Evolutionary conservation across 2,113 vertebrate species (phyloP).

Genomic region (Ranitomeya imitator): DNA sequence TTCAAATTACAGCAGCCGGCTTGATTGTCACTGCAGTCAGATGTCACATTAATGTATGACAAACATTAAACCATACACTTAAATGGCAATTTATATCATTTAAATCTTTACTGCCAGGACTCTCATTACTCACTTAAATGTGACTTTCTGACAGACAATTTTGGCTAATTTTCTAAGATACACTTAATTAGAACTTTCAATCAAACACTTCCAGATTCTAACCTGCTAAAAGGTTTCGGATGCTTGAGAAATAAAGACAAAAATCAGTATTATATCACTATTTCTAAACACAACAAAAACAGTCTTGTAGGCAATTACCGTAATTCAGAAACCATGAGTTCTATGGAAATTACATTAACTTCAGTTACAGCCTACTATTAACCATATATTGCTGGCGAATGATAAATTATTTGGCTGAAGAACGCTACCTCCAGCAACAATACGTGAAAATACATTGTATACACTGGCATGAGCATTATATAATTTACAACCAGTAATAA

Average conservation of each 20-base stretch:
- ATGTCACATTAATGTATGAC: constrained; percentile 99
- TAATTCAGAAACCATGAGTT: background rate
- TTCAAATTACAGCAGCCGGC: constrained; percentile 98
- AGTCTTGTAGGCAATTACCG: background rate
- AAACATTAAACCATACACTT: constrained; percentile 99
- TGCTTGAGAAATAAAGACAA: background rate
- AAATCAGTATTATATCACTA: background rate
- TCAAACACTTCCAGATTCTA: constrained; percentile 75
- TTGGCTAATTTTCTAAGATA: constrained; percentile 92
- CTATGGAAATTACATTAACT: constrained; percentile 60
- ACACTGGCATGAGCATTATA: background rate
- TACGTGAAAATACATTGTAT: background rate
- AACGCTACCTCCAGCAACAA: background rate
- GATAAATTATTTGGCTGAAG: background rate
- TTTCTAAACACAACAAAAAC: background rate
- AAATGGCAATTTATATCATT: constrained; percentile 99
- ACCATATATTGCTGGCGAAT: background rate
- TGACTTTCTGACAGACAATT: constrained; percentile 98
- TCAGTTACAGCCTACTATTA: constrained; percentile 49
- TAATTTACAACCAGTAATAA: constrained; percentile 30
- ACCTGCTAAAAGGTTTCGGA: constrained; percentile 54
- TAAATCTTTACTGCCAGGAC: constrained; percentile 94
- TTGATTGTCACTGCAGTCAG: constrained; percentile 98
- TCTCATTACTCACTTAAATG: constrained; percentile 98
- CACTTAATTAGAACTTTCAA: constrained; percentile 99